Base-by-base conservation (phyloP, 2,888 invertebrate genomes). In the Euplagia quadripunctaria region DNA sequence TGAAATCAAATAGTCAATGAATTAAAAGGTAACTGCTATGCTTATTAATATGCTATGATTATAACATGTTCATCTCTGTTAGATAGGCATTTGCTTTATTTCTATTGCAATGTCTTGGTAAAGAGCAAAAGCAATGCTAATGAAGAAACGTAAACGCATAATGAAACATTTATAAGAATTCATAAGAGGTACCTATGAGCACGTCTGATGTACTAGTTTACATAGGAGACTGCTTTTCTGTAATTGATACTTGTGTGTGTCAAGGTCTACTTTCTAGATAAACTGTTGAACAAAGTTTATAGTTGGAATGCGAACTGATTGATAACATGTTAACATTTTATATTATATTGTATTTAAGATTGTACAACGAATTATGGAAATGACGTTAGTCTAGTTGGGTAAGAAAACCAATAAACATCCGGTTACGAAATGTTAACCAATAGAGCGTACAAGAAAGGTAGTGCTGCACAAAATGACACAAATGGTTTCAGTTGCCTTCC, bases 371-470 rank as follows among this genome's bases (percentile, higher is more conserved):
- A 68, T 79, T 77, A 78, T 81, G 77, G 74, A 81, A 80, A 71
- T 84, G 78, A 77, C 74, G 77, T 75, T 79, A 73, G 71, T 77
- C 79, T 77, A 75, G 70, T 87, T 88, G 84, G 87, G 88, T 91
- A 91, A 89, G 85, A 86, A 89, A 91, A 89, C 89, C 84, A 86
- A 88, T 87, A 89, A 61, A 87, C 85, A 89, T 89, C 89, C 90
- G 91, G 88, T 93, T 93, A 90, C 89, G 89, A 91, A 90, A 91
- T 87, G 75, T 85, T 84, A 85, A 74, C 83, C 89, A 90, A 92
- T 94, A 87, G 90, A 93, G 90, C 94, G 90, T 91, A 85, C 85
- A 92, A 84, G 87, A 90, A 87, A 86, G 85, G 86, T 81, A 78
- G 74, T 72, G 70, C 61, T 75, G 75, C 63, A 79, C 66, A 78